Conservation (phyloP, 2,113 vertebrate genomes). For the Pelodiscus sinensis region DNA sequence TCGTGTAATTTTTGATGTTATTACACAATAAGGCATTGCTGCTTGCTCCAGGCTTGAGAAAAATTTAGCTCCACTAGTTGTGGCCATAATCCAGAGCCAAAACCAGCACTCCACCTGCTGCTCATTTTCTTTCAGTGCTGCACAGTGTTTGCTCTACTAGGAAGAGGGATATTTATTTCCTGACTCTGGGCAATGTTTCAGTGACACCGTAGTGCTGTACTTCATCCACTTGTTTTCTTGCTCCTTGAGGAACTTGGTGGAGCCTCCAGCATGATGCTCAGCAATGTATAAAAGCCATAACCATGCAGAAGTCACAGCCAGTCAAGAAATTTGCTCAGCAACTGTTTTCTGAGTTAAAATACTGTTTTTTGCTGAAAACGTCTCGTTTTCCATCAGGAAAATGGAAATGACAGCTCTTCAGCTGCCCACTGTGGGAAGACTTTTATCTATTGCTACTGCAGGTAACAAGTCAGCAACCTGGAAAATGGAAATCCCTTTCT, state of each 20-base stretch:
- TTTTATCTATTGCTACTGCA: neutral
- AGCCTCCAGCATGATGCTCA: slow-evolving; percentile 24
- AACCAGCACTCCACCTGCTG: slow-evolving; percentile 34
- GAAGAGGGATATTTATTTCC: neutral
- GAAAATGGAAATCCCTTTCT: neutral
- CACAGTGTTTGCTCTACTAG: slow-evolving; percentile 32
- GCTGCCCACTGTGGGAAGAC: neutral
- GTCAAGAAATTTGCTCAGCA: neutral
- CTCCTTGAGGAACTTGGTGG: neutral
- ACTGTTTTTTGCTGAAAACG: neutral
- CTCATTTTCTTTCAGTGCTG: slow-evolving; percentile 45
- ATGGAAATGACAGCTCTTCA: neutral
- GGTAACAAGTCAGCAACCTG: neutral
- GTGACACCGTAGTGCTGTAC: neutral
- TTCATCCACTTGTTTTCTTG: slow-evolving; percentile 3
- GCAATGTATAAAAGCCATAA: slow-evolving; percentile 31
- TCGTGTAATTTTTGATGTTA: neutral
- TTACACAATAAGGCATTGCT: no score
- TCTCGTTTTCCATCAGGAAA: neutral
- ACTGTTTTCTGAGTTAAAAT: neutral
- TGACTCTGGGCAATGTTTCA: neutral
- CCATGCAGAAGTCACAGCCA: neutral
- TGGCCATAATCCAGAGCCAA: slow-evolving; percentile 42
- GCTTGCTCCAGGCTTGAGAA: neutral
- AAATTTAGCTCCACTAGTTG: neutral